Conservation (phyloP, 1,140 invertebrate species). For the Cyphomyrmex costatus region DNA sequence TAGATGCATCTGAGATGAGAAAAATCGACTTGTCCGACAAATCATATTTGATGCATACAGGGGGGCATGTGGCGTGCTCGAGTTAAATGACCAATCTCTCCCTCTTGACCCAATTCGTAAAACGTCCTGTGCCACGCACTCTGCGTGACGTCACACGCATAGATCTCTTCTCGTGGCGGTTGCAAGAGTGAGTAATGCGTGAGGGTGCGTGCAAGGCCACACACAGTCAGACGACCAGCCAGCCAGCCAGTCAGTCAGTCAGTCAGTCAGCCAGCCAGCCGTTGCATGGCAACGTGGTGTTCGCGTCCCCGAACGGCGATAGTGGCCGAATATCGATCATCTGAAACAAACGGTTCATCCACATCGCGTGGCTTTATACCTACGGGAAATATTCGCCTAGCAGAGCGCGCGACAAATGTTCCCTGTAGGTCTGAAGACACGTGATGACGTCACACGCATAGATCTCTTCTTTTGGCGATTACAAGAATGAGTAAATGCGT, state of each 20-base stretch:
- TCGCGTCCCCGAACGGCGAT: constrained; percentile 14
- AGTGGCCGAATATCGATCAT: constrained; percentile 48
- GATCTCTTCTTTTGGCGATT: constrained; percentile 59
- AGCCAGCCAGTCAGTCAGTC: constrained; percentile 37
- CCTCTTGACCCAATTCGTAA: constrained; percentile 82
- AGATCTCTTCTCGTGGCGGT: constrained; percentile 54
- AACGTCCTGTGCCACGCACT: constrained; percentile 77
- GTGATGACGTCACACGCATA: constrained; percentile 67
- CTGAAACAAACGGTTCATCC: constrained; percentile 24
- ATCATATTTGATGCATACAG: neutral
- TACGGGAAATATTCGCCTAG: neutral
- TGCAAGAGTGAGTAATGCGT: constrained; percentile 65
- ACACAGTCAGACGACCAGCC: constrained; percentile 30
- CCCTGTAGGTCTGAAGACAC: too few relatives aligned
- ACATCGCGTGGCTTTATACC: neutral
- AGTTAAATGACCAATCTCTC: constrained; percentile 81
- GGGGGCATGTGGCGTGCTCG: constrained; percentile 47
- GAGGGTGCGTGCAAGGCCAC: constrained; percentile 77
- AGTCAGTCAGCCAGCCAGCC: constrained; percentile 21
- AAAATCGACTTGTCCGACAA: constrained; percentile 20
- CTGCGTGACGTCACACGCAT: constrained; percentile 69
- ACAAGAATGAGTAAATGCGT: constrained; percentile 63
- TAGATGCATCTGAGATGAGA: neutral
- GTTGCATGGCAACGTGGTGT: constrained; percentile 37
- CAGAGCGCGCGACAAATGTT: neutral